Percentiles rank a stretch among this genome's conserved stretches.
These are phyloP conservation scores for Scolanthus callimorphus DNA, from an alignment of 92 coral and sea anemone species.

Conservation along the genomic window DNA sequence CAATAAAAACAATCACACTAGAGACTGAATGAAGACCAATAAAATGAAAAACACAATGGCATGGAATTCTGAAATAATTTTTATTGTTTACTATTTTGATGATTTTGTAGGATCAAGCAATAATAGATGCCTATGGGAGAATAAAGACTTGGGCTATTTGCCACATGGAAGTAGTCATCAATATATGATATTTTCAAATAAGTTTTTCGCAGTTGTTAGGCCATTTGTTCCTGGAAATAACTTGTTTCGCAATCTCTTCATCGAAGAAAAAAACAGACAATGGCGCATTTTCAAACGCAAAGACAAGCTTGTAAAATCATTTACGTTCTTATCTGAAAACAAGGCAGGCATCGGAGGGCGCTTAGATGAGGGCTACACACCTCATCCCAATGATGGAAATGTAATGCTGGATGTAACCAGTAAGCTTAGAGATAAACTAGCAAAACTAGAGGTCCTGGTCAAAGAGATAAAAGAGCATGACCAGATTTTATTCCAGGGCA, in stretches of 20 bases:
- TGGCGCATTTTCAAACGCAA: conserved; percentile 38
- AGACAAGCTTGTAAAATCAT: conserved; percentile 26
- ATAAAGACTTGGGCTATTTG: conserved; percentile 29
- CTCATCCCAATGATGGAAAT: conserved; percentile 39
- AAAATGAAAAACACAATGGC: no score
- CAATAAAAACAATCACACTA: no score
- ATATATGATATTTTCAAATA: conserved; percentile 42
- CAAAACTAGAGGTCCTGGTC: not conserved
- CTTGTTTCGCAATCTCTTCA: conserved; percentile 33
- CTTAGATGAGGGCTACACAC: conserved; percentile 29
- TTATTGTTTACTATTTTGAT: no score
- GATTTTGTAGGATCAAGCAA: no score
- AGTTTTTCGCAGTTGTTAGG: conserved; percentile 24
- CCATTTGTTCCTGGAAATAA: conserved; percentile 22
- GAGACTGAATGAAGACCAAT: no score
- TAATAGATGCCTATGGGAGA: no score
- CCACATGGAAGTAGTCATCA: conserved; percentile 36
- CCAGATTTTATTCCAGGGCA: not conserved
- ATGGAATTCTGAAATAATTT: no score
- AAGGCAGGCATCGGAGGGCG: conserved; percentile 47
- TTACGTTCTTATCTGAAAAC: conserved; percentile 38
- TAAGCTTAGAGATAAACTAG: not conserved
- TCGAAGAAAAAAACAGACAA: conserved; percentile 39
- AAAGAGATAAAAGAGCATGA: not conserved
- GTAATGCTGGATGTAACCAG: not conserved